phyloP scores from a whole-genome alignment of 2,797 vertebrate genomes.

The Melanotaenia maccullochi region DNA sequence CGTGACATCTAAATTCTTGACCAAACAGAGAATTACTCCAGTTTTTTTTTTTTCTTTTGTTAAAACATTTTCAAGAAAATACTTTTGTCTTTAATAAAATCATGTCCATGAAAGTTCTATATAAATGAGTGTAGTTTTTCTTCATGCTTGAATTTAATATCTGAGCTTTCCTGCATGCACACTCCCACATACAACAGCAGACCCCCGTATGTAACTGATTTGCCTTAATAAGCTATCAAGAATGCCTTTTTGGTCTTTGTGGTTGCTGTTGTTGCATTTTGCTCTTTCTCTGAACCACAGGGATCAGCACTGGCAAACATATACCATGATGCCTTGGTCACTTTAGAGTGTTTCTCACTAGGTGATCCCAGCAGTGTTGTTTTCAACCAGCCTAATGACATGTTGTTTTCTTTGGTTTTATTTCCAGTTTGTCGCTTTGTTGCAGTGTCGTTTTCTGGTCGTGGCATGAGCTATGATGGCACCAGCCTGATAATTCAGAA shows the following conservation, averaged over 20 bases:
- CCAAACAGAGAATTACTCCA: too few relatives aligned
- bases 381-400: slow-evolving; percentile 52
- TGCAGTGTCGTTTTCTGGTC: slow-evolving; percentile 31
- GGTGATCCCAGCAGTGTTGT: slow-evolving; percentile 48
- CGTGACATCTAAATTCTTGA: too few relatives aligned
- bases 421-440: slow-evolving; percentile 18
- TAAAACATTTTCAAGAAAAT: too few relatives aligned
- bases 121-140: slow-evolving; percentile 39
- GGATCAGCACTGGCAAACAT: slow-evolving; percentile 41
- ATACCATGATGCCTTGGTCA: slow-evolving; percentile 40
- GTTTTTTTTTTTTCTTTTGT: too few relatives aligned
- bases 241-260: slow-evolving; percentile 39
- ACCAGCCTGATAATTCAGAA: slow-evolving; percentile 48
- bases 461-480: slow-evolving; percentile 44
- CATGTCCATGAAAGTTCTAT: slow-evolving; percentile 31
- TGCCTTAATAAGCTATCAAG: slow-evolving; percentile 34
- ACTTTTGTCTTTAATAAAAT: too few relatives aligned
- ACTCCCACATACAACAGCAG: slow-evolving; percentile 12
- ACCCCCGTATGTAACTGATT: slow-evolving; percentile 37
- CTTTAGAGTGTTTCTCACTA: slow-evolving; percentile 54
- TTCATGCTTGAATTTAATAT: slow-evolving; percentile 29
- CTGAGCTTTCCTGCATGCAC: slow-evolving; percentile 42
- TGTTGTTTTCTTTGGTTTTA: slow-evolving; percentile 17
- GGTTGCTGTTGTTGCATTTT: slow-evolving; percentile 31
- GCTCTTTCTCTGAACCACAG: slow-evolving; percentile 29